phyloP scores from a whole-genome alignment of 2,888 invertebrate species.

The Nudaria mundana region DNA sequence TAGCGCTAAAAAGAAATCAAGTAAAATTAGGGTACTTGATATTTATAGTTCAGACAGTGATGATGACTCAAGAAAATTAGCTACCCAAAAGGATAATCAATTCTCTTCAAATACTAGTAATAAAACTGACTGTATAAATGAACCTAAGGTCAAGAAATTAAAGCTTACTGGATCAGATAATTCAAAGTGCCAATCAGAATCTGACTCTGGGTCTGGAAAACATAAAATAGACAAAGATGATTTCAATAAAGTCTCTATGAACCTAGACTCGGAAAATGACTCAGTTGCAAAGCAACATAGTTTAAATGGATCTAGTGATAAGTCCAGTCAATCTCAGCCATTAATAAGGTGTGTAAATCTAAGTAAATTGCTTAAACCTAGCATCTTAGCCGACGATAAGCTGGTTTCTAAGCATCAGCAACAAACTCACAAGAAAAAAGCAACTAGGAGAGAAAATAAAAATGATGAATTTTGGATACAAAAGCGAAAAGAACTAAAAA shows the following conservation, averaged over 20 bases:
- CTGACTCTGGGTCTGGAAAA: background rate
- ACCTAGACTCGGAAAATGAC: conserved; percentile 10
- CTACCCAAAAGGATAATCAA: conserved; percentile 8
- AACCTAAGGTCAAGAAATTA: conserved; percentile 13
- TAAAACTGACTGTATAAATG: background rate
- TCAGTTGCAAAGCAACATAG: conserved; percentile 7
- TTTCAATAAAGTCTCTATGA: background rate
- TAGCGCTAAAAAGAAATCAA: background rate
- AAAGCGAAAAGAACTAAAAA: conserved; percentile 49
- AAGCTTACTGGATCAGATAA: conserved; percentile 8
- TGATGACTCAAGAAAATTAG: conserved; percentile 12
- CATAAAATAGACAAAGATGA: background rate
- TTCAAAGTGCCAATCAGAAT: background rate
- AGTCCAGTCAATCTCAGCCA: conserved; percentile 37
- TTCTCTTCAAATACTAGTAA: conserved; percentile 4
- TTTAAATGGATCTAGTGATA: conserved; percentile 11
- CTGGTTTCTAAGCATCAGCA: conserved; percentile 32
- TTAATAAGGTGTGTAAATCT: conserved; percentile 68
- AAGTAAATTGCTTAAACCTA: conserved; percentile 61
- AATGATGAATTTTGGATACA: conserved; percentile 36
- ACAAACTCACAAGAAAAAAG: conserved; percentile 8
- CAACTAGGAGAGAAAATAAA: conserved; percentile 8
- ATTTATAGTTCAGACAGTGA: conserved; percentile 37
- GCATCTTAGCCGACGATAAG: too few species aligned
- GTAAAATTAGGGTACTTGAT: conserved; percentile 3